Evolutionary conservation across 1,140 invertebrate genomes (phyloP), one percentile per base, ranked within the genome.

Genomic region (Drosophila kepulauana): DNA sequence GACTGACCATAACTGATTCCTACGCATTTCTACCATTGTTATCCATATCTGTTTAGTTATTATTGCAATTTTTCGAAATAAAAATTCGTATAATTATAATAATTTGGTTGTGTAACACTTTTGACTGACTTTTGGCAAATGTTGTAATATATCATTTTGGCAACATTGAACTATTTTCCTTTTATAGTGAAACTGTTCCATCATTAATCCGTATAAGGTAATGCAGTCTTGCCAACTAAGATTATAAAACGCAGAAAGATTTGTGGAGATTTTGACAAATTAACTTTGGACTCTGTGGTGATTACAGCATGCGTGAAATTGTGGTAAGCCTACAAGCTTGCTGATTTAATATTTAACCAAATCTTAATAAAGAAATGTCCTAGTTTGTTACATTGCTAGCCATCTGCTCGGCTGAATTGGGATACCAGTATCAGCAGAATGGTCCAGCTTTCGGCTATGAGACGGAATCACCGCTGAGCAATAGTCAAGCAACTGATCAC

Each of bases 101-200:
- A 38, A 10, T 20, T 63, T 67, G 54, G 49, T 68, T 76, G n/a
- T 59, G 10, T 51, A 61, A 81, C 16, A 46, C 71, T 20, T 78
- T 62, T 20, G 49, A 59, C 15, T 54, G 59, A 5, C 2, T 20
- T 20, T 20, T 20, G 20, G 48, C 63, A 25, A 66, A 56, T 68
- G 72, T 81, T 64, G 79, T 72, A 79, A 78, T 20, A 10, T 1
- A 49, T 38, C 15, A 28, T 48, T 13, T 13, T 13, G 38, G 1
- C 28, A 81, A 68, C 82, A 76, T 82, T 88, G 85, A 84, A 66
- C 81, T 67, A 89, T 56, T 78, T 88, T 49, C 85, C 85, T 41
- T 89, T 64, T 68, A 75, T 16, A 78, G 78, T 1, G 25, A 41
- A 58, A 7, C 46, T 45, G 10, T 52, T 16, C 2, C 64, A 58